Base-by-base conservation (phyloP, 2,888 invertebrate genomes). In the Trachelus tabidus region DNA sequence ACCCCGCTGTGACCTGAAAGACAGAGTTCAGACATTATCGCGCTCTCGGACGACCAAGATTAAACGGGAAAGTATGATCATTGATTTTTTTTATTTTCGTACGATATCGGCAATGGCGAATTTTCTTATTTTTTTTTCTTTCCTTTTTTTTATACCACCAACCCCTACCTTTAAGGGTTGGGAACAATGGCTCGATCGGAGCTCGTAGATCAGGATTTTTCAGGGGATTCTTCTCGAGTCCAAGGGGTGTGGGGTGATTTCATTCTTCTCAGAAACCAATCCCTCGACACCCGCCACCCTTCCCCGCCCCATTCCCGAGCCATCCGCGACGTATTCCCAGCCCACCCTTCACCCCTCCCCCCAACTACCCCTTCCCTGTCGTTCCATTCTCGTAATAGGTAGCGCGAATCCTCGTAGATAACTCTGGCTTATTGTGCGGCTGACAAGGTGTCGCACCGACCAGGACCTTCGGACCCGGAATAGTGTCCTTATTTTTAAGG, bases 1-100 rank as follows among this genome's bases (percentile, higher is more conserved):
- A 99, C 97, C 92, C 99, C 99, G 94, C 98, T 98, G 95, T 99
- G 99, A 93, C 99, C 96, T 94, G 92, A 83, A 89, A 90, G 81
- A 80, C 84, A 84, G 81, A 15, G 40, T 15, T 15, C 15, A 15
- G 15, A 40, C 6, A 15, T 15, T 40, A 82, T 79, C 82, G 33
- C 68, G 37, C 37, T 34, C n/a, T 69, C 34, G 68, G 30, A 68
- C 34, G 15, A 40, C 15, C 3, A 12, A 40, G 40, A 40, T 15
- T 40, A 40, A 40, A 40, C 15, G 40, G 6, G 3, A 11, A 37
- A 33, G 69, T 11, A 31, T 4, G 69, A 69, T 30, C 40, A 6
- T 40, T 68, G 23, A 23, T 40, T 68, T 34, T 23, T 75, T n/a
- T 12, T 12, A 12, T 12, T 6, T 34, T 6, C 40, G 15, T 6